Evolutionary conservation across 2,113 vertebrate species (phyloP).

Genomic region (Danionella cerebrum): DNA sequence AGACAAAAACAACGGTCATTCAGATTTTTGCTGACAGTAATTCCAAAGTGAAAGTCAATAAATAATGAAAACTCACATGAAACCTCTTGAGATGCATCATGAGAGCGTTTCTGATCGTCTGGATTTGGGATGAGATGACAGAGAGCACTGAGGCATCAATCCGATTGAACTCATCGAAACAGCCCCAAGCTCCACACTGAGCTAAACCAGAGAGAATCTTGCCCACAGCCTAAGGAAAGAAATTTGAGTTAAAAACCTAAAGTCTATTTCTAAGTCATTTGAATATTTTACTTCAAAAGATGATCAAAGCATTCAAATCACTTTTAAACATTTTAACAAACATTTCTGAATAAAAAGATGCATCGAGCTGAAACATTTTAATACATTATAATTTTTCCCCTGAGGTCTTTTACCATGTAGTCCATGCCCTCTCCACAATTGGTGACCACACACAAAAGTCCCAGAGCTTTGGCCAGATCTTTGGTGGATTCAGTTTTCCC

Average conservation of each 20-base stretch:
- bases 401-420: constrained; percentile 73
- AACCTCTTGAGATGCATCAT: constrained; percentile 78
- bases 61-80: constrained; percentile 65
- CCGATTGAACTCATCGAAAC: constrained; percentile 96
- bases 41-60: background rate
- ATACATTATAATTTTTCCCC: no score
- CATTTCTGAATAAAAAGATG: no score
- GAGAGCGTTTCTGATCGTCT: constrained; percentile 86
- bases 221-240: constrained; percentile 75
- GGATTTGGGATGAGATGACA: constrained; percentile 94
- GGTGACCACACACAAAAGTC: constrained; percentile 90
- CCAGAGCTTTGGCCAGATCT: constrained; percentile 93
- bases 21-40: background rate
- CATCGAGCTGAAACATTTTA: no score
- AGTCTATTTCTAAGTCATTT: no score
- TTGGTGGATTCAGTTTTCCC: constrained; percentile 97
- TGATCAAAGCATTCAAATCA: no score
- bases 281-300: no score
- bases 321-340: no score
- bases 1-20: background rate
- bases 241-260: background rate
- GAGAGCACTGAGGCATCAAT: constrained; percentile 95
- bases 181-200: constrained; percentile 96
- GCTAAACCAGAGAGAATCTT: constrained; percentile 92
- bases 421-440: constrained; percentile 99